phyloP scores from a whole-genome alignment of 53 echinoderm and acorn worm species.

The Stichopus horrens region DNA sequence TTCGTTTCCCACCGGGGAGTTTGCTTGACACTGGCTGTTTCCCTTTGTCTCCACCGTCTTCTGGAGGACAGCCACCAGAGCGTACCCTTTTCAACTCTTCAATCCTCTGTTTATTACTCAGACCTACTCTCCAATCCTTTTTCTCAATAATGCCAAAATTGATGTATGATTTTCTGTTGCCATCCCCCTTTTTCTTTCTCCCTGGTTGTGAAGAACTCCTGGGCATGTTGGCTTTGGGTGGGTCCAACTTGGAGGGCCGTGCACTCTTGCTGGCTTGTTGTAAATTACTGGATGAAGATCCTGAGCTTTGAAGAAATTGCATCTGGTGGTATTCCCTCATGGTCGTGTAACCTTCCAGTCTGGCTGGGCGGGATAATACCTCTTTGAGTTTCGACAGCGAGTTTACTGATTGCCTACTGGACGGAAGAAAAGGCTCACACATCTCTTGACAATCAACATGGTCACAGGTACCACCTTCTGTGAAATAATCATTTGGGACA shows the following conservation, averaged over 20 bases:
- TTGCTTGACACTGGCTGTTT: not conserved
- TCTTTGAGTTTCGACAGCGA: not conserved
- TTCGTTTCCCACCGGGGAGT: not conserved
- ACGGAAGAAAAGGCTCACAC: too few relatives aligned
- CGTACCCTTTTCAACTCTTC: not conserved
- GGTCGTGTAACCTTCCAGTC: not conserved
- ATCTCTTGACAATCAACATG: not conserved
- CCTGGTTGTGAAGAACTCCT: not conserved
- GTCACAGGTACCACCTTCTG: not conserved
- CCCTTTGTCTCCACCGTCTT: not conserved
- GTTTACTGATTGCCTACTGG: not conserved
- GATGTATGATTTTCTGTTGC: not conserved
- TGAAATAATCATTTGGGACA: not conserved
- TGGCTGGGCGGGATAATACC: not conserved
- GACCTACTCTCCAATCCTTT: not conserved
- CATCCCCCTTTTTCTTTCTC: not conserved
- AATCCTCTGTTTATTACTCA: not conserved
- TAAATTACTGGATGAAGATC: too few relatives aligned
- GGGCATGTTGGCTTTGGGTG: not conserved
- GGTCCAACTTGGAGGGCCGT: not conserved
- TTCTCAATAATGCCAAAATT: not conserved
- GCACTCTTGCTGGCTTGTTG: not conserved
- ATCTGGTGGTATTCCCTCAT: conserved; percentile 3
- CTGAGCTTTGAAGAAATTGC: not conserved
- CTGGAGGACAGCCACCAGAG: not conserved